Conservation (phyloP, 1,140 invertebrate genomes). For the Heterodera carotae region DNA sequence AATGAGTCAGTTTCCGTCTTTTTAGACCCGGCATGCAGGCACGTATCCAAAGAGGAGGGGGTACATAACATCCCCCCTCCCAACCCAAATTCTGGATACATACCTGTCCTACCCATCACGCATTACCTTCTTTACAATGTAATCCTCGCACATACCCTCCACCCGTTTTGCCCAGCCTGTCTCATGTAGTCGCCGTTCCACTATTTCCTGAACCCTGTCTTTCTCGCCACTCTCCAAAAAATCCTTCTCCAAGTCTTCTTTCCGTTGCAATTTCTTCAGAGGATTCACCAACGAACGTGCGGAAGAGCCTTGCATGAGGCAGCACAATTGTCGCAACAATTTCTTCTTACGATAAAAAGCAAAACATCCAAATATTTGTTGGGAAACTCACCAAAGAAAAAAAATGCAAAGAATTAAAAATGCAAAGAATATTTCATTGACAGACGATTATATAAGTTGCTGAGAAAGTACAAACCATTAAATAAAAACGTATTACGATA, state of each 20-base stretch:
- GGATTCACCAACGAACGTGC: constrained; percentile 9
- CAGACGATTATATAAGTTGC: no score
- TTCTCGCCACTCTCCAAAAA: constrained; percentile 28
- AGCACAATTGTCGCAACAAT: no score
- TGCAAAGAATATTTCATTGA: no score
- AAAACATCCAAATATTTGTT: background rate
- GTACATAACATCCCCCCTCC: no score
- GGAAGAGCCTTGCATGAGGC: constrained; percentile 5
- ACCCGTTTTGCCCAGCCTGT: constrained; percentile 21
- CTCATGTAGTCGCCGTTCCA: constrained; percentile 21
- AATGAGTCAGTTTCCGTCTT: no score
- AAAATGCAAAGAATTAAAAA: background rate
- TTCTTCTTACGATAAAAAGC: no score
- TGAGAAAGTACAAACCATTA: no score
- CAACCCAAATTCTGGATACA: no score
- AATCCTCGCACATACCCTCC: constrained; percentile 24
- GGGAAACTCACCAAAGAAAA: background rate
- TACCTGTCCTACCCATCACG: no score
- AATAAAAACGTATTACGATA: no score
- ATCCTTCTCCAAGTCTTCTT: constrained; percentile 26
- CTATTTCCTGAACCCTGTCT: constrained; percentile 20
- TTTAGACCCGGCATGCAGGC: no score
- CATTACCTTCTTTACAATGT: constrained; percentile 30
- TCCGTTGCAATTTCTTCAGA: constrained; percentile 21
- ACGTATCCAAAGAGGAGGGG: no score